Base-by-base conservation (phyloP, 2,888 invertebrate genomes). In the Dascillus cervinus region DNA sequence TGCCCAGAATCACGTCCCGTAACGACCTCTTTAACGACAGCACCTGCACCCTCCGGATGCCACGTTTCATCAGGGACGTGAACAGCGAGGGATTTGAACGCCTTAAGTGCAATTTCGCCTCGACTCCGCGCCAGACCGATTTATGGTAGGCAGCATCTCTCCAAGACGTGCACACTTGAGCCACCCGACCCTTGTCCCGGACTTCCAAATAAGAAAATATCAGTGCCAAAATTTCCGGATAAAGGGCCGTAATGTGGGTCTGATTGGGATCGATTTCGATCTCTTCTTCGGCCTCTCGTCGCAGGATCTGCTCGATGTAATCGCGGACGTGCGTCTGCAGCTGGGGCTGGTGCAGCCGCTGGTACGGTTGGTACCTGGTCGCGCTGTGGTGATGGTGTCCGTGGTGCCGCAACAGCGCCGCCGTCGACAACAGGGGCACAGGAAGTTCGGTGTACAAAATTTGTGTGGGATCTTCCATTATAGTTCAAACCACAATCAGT, bases 101-200 rank as follows among this genome's bases (percentile, higher is more conserved):
- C 40, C 87, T 74, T 27, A 95, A 72, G 62, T 95, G 94, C 41
- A 95, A 66, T 49, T 87, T 84, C 1, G 94, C 92, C 60, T 91
- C 90, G 15, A 91, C 90, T 29, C 90, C 90, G 47, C 88, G 79
- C 95, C 95, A 95, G 11, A 95, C 91, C 21, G 85, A 85, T 50
- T 89, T 83, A 52, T 87, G 82, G 65, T 94, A 92, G 14, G 89
- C 85, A 24, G 92, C 92, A 57, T 94, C 92, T 37, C 90, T 71
- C 92, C 94, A 95, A 35, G 84, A 70, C 33, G 78, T 74, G 63
- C 88, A 89, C 41, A 92, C 91, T 66, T 90, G 90, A 2, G 92
- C 89, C 11, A 85, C 92, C 22, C 87, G 73, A 2, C 94, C 94
- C 58, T 89, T 79, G 66, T 92, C 94, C 47, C 82, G 71, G 22